These are phyloP conservation scores for Acanthochromis polyacanthus DNA, from an alignment of 2,113 vertebrate species.

Conservation along the genomic window DNA sequence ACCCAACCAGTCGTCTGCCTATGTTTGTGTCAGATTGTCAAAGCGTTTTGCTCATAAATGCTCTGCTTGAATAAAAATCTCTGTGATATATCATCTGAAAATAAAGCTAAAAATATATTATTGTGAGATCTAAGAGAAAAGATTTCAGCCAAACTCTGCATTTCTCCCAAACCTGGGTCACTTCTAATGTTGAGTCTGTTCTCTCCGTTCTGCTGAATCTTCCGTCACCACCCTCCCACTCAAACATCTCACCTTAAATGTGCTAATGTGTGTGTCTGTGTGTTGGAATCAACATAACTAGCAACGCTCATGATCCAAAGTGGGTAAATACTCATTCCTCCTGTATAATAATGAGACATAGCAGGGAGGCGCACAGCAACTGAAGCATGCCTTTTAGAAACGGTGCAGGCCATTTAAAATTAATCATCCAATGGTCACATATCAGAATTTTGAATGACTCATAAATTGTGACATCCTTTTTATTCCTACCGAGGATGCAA, in stretches of 20 bases:
- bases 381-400: slow-evolving; percentile 18
- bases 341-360: slow-evolving; percentile 7
- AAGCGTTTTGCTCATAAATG: slow-evolving; percentile 72
- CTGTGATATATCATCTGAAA: slow-evolving; percentile 53
- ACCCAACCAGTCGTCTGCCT: slow-evolving; percentile 24
- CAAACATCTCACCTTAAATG: neutral
- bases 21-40: slow-evolving; percentile 73
- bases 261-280: neutral
- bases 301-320: slow-evolving; percentile 6
- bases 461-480: slow-evolving; percentile 64
- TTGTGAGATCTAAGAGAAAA: slow-evolving; percentile 22
- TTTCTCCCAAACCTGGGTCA: slow-evolving; percentile 1
- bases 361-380: slow-evolving; percentile 15
- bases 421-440: slow-evolving; percentile 53
- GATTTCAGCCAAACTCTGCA: slow-evolving; percentile 3
- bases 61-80: slow-evolving; percentile 50
- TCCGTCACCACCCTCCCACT: slow-evolving; percentile 1
- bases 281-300: neutral
- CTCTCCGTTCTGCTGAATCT: slow-evolving; percentile 18
- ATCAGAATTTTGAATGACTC: slow-evolving; percentile 58
- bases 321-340: slow-evolving; percentile 13
- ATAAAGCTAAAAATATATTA: slow-evolving; percentile 52
- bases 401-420: slow-evolving; percentile 31
- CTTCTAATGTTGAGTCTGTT: neutral
- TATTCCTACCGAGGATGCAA: slow-evolving; percentile 70